Conservation (phyloP, 2,113 vertebrate genomes). For the Oreocharis arfaki region DNA sequence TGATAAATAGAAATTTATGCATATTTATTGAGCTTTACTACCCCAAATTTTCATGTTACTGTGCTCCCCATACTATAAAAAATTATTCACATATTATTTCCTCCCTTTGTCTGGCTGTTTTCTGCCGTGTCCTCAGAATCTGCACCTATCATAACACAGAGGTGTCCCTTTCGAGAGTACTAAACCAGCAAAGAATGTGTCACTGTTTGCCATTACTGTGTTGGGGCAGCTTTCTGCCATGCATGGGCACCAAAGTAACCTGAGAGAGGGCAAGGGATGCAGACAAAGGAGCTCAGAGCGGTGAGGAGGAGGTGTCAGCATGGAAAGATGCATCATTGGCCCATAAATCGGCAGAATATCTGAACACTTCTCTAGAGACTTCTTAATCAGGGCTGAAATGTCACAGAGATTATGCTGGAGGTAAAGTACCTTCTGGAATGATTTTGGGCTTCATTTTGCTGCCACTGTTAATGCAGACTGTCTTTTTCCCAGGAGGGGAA, state of each 20-base stretch:
- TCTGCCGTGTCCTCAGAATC: neutral
- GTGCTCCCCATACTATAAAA: neutral
- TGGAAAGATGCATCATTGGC: neutral
- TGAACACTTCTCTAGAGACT: neutral
- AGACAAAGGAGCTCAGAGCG: neutral
- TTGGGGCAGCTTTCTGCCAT: neutral
- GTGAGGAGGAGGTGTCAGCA: neutral
- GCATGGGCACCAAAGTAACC: neutral
- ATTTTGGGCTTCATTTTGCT: neutral
- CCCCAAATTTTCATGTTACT: neutral
- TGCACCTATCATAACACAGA: neutral
- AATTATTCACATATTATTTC: neutral
- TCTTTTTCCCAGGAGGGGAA: neutral
- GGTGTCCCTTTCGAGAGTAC: neutral
- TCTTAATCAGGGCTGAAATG: neutral
- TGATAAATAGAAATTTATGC: neutral
- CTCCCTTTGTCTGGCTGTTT: neutral
- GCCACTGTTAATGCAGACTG: neutral
- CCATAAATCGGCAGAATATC: accelerated
- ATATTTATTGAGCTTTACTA: neutral
- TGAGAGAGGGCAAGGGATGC: neutral
- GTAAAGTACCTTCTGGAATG: neutral
- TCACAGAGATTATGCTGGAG: neutral
- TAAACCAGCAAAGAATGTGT: neutral
- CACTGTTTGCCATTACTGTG: accelerated